Evolutionary conservation across 1,140 invertebrate species (phyloP).

Genomic region (Diplogasteroides magnus): DNA sequence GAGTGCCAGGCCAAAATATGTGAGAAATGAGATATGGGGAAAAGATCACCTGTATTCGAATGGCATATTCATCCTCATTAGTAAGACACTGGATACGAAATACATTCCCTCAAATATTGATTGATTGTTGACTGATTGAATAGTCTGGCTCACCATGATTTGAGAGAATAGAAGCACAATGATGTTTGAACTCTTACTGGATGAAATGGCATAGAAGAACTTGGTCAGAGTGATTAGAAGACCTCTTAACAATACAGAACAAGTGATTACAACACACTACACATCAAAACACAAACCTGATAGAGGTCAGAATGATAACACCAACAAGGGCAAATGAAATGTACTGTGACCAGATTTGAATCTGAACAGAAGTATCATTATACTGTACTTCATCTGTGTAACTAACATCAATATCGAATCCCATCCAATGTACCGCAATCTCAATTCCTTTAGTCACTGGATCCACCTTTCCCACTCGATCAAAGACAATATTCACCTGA

Average conservation of each 20-base stretch:
- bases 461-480: conserved; percentile 95
- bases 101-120: conserved; percentile 83
- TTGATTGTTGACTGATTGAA: neutral
- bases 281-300: conserved; percentile 64
- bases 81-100: conserved; percentile 91
- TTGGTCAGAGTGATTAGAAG: conserved; percentile 93
- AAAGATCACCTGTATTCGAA: conserved; percentile 74
- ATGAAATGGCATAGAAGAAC: conserved; percentile 99
- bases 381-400: neutral
- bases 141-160: conserved; percentile 72
- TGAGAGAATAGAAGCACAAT: conserved; percentile 93
- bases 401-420: conserved; percentile 86
- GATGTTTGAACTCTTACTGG: conserved; percentile 95
- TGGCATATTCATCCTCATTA: conserved; percentile 99
- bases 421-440: conserved; percentile 93
- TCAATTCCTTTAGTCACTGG: conserved; percentile 93
- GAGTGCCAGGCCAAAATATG: no score
- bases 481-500: conserved; percentile 88
- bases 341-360: conserved; percentile 96
- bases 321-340: conserved; percentile 94
- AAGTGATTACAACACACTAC: no score
- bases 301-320: conserved; percentile 95
- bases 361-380: conserved; percentile 41
- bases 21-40: no score
- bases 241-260: conserved; percentile 59